Conservation (phyloP, 2,888 invertebrate genomes). For the Lasioglossum zephyrum region DNA sequence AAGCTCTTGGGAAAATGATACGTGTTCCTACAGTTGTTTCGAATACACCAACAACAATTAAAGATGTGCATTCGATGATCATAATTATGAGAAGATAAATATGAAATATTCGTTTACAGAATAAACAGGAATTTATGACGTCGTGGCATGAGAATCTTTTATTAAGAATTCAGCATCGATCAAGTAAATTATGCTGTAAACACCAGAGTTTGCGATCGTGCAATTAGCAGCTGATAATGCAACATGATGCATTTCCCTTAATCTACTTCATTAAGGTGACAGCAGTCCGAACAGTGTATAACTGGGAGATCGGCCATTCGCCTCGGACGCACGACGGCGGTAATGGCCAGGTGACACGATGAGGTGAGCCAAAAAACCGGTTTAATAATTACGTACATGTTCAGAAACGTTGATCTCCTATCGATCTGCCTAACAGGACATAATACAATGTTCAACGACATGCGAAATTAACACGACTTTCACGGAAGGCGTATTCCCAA, state of each 20-base stretch:
- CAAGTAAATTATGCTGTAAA: not conserved
- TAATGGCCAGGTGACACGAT: not conserved
- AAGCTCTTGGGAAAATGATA: not conserved
- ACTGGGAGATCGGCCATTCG: not conserved
- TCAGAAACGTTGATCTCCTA: not conserved
- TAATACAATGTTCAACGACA: not conserved
- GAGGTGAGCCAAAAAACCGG: not conserved
- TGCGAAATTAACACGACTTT: not conserved
- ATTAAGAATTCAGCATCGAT: not conserved
- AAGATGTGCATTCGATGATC: not conserved
- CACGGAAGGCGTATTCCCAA: not conserved
- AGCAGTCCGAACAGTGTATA: not conserved
- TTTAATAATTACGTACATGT: not conserved
- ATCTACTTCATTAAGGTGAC: not conserved
- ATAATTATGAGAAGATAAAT: not conserved
- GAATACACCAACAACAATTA: not conserved
- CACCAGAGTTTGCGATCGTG: not conserved
- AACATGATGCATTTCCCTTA: not conserved
- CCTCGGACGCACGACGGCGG: not conserved
- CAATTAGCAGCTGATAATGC: not conserved
- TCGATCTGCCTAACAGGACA: not conserved
- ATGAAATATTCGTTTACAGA: too few species aligned
- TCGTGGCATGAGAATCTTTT: not conserved
- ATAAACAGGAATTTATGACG: not conserved
- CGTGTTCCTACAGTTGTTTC: not conserved